Percentiles rank a stretch among this genome's conserved stretches.
These are phyloP conservation scores for Beris morrisii DNA, from an alignment of 2,888 invertebrate genomes.

Conservation along the genomic window DNA sequence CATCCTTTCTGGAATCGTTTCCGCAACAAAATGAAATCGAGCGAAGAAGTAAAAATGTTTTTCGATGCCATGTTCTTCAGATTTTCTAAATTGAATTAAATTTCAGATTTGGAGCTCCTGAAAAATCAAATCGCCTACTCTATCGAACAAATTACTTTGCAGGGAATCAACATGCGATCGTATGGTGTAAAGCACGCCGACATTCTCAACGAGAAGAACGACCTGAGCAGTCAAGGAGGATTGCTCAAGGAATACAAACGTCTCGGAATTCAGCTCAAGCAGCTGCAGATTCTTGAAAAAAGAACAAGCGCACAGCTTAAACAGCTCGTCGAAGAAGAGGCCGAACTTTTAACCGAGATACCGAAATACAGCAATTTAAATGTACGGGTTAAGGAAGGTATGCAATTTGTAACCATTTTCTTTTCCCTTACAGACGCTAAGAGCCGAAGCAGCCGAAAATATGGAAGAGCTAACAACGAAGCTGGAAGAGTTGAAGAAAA, in stretches of 20 bases:
- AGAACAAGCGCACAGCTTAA: conserved; percentile 39
- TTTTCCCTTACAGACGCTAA: conserved; percentile 30
- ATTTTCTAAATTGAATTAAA: neutral
- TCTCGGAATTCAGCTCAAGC: conserved; percentile 42
- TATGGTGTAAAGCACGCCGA: conserved; percentile 34
- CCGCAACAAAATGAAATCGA: conserved; percentile 67
- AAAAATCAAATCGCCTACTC: conserved; percentile 43
- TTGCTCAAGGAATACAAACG: conserved; percentile 42
- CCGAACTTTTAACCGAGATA: conserved; percentile 38
- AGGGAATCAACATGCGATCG: conserved; percentile 41
- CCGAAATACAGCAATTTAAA: conserved; percentile 41
- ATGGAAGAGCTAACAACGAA: conserved; percentile 39
- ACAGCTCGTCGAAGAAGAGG: conserved; percentile 37
- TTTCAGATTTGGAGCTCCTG: conserved; percentile 40
- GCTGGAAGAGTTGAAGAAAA: conserved; percentile 41
- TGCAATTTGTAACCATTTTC: neutral
- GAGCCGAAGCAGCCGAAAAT: conserved; percentile 40
- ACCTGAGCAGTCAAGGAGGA: conserved; percentile 40
- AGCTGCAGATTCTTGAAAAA: conserved; percentile 43
- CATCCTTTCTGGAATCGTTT: conserved; percentile 69
- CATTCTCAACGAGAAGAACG: conserved; percentile 38
- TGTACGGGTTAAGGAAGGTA: conserved; percentile 16
- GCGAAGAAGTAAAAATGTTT: conserved; percentile 57
- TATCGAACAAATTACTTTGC: conserved; percentile 43
- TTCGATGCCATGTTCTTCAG: neutral